Evolutionary conservation across 92 coral and sea anemone species (phyloP).

Genomic region (Pocillopora meandrina): DNA sequence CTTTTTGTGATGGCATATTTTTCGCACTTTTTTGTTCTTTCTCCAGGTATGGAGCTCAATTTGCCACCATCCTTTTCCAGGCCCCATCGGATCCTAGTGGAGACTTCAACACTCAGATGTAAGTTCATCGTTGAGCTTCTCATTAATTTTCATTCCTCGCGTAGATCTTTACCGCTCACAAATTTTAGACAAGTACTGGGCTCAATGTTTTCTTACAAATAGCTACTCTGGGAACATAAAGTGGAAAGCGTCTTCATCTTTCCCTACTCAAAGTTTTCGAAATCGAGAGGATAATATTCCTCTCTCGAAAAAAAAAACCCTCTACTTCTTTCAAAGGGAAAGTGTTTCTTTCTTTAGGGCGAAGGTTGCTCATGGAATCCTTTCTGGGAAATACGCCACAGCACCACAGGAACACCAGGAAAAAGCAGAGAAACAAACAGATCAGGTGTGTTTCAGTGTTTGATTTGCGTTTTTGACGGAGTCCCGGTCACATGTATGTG

Average conservation of each 20-base stretch:
- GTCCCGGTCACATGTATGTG: too few relatives aligned
- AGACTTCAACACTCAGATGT: slow-evolving; percentile 91
- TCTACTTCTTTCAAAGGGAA: neutral
- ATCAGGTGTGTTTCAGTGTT: slow-evolving; percentile 32
- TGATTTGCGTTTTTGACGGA: too few relatives aligned
- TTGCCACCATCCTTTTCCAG: slow-evolving; percentile 51
- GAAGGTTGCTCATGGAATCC: slow-evolving; percentile 86
- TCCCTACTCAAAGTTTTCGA: too few relatives aligned
- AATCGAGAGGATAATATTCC: too few relatives aligned
- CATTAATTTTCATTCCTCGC: neutral
- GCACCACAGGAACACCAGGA: slow-evolving; percentile 72
- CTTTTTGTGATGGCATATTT: neutral
- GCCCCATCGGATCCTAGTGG: slow-evolving; percentile 76
- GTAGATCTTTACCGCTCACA: too few relatives aligned
- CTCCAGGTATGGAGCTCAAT: slow-evolving; percentile 67
- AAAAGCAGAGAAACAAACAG: slow-evolving; percentile 50
- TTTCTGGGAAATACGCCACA: slow-evolving; percentile 89
- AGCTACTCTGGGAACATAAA: too few relatives aligned
- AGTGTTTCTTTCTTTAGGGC: slow-evolving; percentile 59
- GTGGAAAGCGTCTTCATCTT: too few relatives aligned
- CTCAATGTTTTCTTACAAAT: too few relatives aligned
- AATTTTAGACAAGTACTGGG: too few relatives aligned
- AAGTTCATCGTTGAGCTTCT: slow-evolving; percentile 21
- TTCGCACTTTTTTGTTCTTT: neutral
- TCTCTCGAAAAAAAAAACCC: too few relatives aligned